phyloP scores from a whole-genome alignment of 2,113 vertebrate genomes.

The Chaenogobius annularis region DNA sequence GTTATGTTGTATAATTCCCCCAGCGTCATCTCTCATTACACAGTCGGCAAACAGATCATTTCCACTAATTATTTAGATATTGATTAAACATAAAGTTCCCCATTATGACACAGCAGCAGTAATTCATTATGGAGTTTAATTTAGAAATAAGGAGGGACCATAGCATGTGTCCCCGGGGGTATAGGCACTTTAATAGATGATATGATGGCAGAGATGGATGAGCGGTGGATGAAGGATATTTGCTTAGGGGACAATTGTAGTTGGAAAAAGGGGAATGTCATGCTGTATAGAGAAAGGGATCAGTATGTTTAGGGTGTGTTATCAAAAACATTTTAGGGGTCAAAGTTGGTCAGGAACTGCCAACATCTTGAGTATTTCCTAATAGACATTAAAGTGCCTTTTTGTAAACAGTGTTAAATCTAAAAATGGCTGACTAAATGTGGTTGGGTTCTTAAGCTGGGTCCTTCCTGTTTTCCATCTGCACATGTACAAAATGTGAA shows the following conservation, averaged over 20 bases:
- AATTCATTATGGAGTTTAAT: slow-evolving; percentile 33
- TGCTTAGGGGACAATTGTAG: slow-evolving; percentile 1
- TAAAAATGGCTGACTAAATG: neutral
- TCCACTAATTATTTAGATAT: slow-evolving; percentile 37
- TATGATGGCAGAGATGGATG: slow-evolving; percentile 29
- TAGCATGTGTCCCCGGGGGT: slow-evolving; percentile 14
- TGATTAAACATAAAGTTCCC: slow-evolving; percentile 40
- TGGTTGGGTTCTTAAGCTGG: neutral
- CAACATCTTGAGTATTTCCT: too few species aligned
- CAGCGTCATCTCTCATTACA: slow-evolving; percentile 31
- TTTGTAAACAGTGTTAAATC: too few species aligned
- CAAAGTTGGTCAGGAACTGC: neutral
- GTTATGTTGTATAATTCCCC: slow-evolving; percentile 25
- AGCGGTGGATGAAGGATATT: slow-evolving; percentile 21
- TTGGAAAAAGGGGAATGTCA: neutral
- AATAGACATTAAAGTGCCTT: too few species aligned
- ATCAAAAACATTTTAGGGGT: neutral
- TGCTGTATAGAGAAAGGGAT: neutral
- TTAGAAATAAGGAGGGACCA: slow-evolving; percentile 2
- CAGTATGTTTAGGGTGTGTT: neutral
- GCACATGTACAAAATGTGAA: neutral
- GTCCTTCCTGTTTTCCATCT: neutral
- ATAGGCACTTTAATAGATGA: neutral
- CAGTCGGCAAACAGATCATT: slow-evolving; percentile 34
- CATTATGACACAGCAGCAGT: slow-evolving; percentile 26